Base-by-base conservation (phyloP, 2,113 vertebrate species). In the Cranoglanis bouderius region DNA sequence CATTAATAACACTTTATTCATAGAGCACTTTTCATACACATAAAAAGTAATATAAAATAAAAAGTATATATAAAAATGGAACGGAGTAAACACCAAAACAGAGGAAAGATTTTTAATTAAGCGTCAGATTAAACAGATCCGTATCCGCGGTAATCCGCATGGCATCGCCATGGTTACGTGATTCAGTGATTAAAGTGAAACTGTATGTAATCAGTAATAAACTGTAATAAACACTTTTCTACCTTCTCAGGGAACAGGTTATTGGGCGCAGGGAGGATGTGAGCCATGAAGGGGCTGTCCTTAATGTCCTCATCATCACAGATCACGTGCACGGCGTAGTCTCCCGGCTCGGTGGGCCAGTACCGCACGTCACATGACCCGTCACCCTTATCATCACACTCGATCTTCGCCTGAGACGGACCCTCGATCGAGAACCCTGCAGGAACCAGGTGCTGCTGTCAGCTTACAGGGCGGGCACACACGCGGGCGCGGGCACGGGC, bases 401-500 rank as follows among this genome's bases (percentile, higher is more conserved):
- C 98, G 0, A 99, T 99, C 93, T 96, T 97, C 0, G 98, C 98
- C 93, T 99, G 98, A 0, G 98, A 99, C 0, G 98, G 98, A 24
- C 98, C 98, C 94, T 99, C 97, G 0, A 98, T 98, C 88, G 98
- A 99, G 94, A 99, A 99, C 19, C 98, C 98, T 99, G 92, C 16
- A 59, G 24, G 74, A 26, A 63, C 75, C 32, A 87, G 35, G 55
- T 83, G 81, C 78, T 61, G 3, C 38, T 46, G 74, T 78, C 16
- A 87, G 43, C n/a, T 74, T 53, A 61, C 86, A 43, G 57, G 14
- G 10, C 24, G 16, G 10, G 40, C 49, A 77, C 32, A 77, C 63
- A 40, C 43, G n/a, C n/a, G n/a, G n/a, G n/a, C n/a, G n/a, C n/a
- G n/a, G n/a, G n/a, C n/a, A n/a, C n/a, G n/a, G n/a, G n/a, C n/a